Evolutionary conservation across 2,113 vertebrate genomes (phyloP).

Genomic region (Eira barbara): DNA sequence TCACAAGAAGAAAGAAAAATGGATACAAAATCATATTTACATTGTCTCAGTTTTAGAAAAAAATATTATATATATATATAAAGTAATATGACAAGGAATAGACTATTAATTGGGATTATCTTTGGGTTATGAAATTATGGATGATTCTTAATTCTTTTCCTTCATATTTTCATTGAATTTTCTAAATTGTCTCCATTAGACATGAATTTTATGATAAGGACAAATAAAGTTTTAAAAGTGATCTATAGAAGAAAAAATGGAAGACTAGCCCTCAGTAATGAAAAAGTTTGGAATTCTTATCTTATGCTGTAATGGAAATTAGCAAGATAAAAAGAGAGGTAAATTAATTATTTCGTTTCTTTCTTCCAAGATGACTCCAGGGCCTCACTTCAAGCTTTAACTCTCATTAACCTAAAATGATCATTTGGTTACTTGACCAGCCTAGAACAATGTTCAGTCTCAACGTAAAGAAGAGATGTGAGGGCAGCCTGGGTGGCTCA

Average conservation of each 20-base stretch:
- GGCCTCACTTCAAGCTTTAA: neutral
- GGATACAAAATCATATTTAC: neutral
- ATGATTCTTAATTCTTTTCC: neutral
- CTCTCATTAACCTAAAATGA: neutral
- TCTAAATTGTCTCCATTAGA: neutral
- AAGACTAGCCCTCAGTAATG: neutral
- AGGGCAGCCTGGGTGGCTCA: neutral
- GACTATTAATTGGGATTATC: neutral
- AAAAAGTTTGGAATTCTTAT: neutral
- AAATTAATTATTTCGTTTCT: neutral
- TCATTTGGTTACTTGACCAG: neutral
- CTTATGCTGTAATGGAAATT: neutral
- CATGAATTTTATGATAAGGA: neutral
- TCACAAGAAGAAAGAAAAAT: neutral
- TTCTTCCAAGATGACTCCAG: neutral
- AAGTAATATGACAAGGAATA: neutral
- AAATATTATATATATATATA: neutral
- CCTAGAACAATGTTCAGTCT: neutral
- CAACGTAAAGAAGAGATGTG: neutral
- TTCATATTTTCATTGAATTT: neutral
- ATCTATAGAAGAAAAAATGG: neutral
- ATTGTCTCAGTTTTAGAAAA: neutral
- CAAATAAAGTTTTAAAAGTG: constrained; percentile 14
- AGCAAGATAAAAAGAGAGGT: neutral
- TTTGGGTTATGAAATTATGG: neutral